A percentile compares a stretch with the other conserved stretches of the same genome.
phyloP scores from a whole-genome alignment of 2,113 vertebrate species.

The Pluvialis apricaria region DNA sequence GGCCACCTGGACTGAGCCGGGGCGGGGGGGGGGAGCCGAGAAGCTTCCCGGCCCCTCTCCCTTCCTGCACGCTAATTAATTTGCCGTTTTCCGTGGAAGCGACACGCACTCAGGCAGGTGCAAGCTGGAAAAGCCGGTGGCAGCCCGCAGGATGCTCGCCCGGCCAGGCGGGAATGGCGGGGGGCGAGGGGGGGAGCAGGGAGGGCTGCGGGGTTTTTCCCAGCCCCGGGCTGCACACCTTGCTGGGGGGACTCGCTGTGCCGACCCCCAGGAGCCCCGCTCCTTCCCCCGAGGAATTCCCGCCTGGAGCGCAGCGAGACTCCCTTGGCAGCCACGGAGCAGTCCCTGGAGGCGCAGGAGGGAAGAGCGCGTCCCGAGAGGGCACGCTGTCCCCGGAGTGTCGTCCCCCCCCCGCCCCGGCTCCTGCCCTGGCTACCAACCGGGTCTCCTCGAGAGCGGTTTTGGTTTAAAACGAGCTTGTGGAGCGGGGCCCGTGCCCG shows the following conservation, averaged over 20 bases:
- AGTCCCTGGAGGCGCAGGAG: too few relatives aligned
- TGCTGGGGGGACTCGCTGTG: not conserved
- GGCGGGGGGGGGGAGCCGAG: not conserved
- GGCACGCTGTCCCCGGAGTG: not conserved
- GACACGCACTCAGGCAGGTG: not conserved
- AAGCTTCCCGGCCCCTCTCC: not conserved
- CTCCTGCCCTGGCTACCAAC: not conserved
- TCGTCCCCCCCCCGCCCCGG: not conserved
- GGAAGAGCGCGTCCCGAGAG: not conserved
- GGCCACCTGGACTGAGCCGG: not conserved
- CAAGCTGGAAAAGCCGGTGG: not conserved
- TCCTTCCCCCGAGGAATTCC: not conserved
- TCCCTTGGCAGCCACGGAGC: not conserved
- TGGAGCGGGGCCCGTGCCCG: not conserved
- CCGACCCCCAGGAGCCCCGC: not conserved
- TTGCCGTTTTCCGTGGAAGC: not conserved
- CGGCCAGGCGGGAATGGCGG: too few relatives aligned
- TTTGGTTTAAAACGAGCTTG: not conserved
- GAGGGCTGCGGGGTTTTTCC: not conserved
- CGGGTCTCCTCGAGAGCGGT: fast-evolving
- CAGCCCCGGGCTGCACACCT: not conserved
- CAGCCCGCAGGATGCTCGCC: not conserved
- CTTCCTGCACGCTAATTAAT: not conserved
- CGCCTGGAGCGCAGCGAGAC: not conserved
- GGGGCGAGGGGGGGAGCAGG: too few relatives aligned